These are phyloP conservation scores for Cotesia chilonis DNA, from an alignment of 1,140 invertebrate species.

Conservation along the genomic window DNA sequence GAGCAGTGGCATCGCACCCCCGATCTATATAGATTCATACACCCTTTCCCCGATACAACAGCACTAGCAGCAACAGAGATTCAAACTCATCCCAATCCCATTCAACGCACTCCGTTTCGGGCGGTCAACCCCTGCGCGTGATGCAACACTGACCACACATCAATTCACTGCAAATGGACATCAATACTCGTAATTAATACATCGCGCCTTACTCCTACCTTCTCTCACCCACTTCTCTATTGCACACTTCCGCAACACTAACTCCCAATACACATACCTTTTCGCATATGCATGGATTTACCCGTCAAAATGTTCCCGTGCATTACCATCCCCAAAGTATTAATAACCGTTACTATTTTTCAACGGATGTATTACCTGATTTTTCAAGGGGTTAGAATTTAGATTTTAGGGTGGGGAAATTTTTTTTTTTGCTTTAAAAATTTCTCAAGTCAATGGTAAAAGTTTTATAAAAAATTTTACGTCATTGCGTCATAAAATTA, in stretches of 20 bases:
- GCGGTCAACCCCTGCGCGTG: constrained; percentile 63
- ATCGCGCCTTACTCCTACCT: constrained; percentile 59
- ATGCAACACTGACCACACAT: constrained; percentile 67
- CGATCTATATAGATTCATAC: not conserved
- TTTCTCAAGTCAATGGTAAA: too few relatives aligned
- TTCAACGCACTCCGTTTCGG: constrained; percentile 50
- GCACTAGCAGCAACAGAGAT: too few relatives aligned
- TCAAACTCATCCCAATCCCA: constrained; percentile 8
- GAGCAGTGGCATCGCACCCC: constrained; percentile 7
- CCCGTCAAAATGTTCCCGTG: too few relatives aligned
- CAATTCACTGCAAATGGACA: constrained; percentile 68
- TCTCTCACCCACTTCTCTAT: constrained; percentile 34
- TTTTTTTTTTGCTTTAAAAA: too few relatives aligned
- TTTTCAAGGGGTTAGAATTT: too few relatives aligned
- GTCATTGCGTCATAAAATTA: too few relatives aligned
- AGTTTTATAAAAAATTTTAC: too few relatives aligned
- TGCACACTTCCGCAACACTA: constrained; percentile 31
- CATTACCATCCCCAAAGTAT: too few relatives aligned
- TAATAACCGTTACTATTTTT: too few relatives aligned
- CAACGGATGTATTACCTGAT: too few relatives aligned
- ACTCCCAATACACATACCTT: not conserved
- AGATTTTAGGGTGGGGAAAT: too few relatives aligned
- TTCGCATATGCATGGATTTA: not conserved
- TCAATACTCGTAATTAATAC: constrained; percentile 69
- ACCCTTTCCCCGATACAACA: too few relatives aligned